A percentile compares a stretch with the other conserved stretches of the same genome.
Conservation (phyloP, 1,140 invertebrate genomes). For the Neodiprion lecontei region DNA sequence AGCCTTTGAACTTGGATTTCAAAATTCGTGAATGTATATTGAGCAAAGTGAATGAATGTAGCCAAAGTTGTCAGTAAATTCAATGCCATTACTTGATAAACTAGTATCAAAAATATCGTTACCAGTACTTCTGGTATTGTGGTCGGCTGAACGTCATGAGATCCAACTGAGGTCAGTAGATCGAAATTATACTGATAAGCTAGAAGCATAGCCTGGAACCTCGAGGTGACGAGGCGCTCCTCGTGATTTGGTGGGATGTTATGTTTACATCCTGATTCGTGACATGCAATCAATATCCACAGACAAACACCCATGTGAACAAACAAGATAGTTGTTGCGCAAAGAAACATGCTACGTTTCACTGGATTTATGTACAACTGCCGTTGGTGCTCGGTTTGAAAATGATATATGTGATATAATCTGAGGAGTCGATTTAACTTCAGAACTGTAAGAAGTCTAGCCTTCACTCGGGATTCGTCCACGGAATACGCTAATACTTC, state of each 20-base stretch:
- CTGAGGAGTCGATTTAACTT: background rate
- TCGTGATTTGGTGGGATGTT: background rate
- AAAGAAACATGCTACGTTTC: background rate
- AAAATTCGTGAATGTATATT: background rate
- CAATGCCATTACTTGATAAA: background rate
- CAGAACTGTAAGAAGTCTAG: background rate
- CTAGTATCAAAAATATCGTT: background rate
- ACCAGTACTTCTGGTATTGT: background rate
- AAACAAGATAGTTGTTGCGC: background rate
- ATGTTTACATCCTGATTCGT: background rate
- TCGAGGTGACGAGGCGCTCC: background rate
- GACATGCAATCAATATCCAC: background rate
- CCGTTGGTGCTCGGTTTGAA: background rate
- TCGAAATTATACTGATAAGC: background rate
- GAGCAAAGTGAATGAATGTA: background rate
- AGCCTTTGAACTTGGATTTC: background rate
- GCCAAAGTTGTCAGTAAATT: background rate
- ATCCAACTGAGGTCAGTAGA: background rate
- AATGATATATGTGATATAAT: background rate
- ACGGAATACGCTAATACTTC: background rate
- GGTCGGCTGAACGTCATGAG: background rate
- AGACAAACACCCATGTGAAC: background rate
- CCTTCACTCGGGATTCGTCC: background rate
- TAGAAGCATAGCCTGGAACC: background rate
- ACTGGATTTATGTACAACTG: background rate